Evolutionary conservation across 2,797 vertebrate species (phyloP), one percentile per base, ranked within the genome.

Genomic region (Brachymystax lenok): DNA sequence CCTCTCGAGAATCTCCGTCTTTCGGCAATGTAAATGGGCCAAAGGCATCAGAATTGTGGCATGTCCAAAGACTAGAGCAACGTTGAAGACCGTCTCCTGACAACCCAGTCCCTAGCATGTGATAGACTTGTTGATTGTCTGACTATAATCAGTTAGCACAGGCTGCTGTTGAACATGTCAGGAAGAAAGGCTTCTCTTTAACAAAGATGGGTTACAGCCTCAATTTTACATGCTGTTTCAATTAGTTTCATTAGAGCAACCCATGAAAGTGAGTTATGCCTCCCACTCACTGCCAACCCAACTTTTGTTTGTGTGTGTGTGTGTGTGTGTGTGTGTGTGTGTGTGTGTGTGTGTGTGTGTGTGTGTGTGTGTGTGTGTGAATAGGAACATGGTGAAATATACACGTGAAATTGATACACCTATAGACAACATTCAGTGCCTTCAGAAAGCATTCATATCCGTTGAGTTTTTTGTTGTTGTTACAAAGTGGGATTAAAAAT

Each of bases 181-280:
- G 83, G 85, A 87, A 89, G 84, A 92, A 92, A 92, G 89, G 87
- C 80, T 79, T 77, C 85, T 88, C 90, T 91, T 90, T 90, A 87
- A 90, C 84, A 61, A 50, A 89, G 84, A 91, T 92, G 81, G 92
- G 90, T 88, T 85, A 86, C 83, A 79, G 79, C 74, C 74, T 51
- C 74, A 64, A 90, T 90, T 91, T 85, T 88, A 80, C 90, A 89
- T 74, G 85, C 88, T 84, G 79, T 79, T 77, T 82, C 81, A n/a
- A 94, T 93, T 94, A 84, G 93, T 93, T 87, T 92, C 93, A 91
- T 88, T 93, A 82, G 89, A 86, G 80, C 67, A 14, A 84, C 77
- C 83, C 89, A 89, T 89, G 88, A 91, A 91, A 77, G 79, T 71
- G 64, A 77, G 77, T 85, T 77, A 82, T 80, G 84, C 79, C 52